These are phyloP conservation scores for Drosophila quinaria DNA, from an alignment of 2,888 invertebrate species.

Conservation along the genomic window DNA sequence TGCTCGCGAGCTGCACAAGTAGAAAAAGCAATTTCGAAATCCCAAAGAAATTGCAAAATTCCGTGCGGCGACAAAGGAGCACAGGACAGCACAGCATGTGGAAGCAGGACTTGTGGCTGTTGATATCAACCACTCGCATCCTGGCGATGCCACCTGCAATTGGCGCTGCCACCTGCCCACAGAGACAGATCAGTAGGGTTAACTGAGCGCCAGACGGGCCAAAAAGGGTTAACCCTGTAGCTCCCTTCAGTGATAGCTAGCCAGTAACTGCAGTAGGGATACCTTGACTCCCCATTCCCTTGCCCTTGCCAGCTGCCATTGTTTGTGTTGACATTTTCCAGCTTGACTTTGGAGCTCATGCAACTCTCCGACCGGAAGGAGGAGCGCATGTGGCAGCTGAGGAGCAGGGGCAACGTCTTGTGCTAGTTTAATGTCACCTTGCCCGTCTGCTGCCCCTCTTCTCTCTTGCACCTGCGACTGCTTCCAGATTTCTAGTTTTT, in stretches of 20 bases:
- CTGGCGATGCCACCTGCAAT: slow-evolving; percentile 56
- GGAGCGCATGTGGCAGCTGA: slow-evolving; percentile 39
- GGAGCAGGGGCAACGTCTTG: slow-evolving; percentile 7
- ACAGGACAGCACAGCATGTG: not conserved
- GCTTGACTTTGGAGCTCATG: slow-evolving; percentile 60
- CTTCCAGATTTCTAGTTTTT: slow-evolving; percentile 39
- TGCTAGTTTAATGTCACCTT: slow-evolving; percentile 56
- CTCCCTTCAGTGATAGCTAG: not conserved
- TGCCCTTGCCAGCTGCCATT: slow-evolving; percentile 37
- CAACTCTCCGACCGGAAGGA: slow-evolving; percentile 12
- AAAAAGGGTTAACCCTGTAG: slow-evolving; percentile 63
- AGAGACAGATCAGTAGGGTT: slow-evolving; percentile 63
- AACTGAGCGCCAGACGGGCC: slow-evolving; percentile 65
- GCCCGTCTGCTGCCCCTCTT: slow-evolving; percentile 1
- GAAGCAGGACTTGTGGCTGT: slow-evolving; percentile 42
- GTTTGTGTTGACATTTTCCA: slow-evolving; percentile 80
- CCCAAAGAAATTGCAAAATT: slow-evolving; percentile 82
- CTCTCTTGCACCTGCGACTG: slow-evolving; percentile 14
- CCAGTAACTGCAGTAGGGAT: not conserved
- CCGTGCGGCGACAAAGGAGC: slow-evolving; percentile 69
- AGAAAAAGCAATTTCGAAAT: slow-evolving; percentile 83
- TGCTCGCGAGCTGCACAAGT: slow-evolving; percentile 66
- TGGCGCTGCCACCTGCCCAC: slow-evolving; percentile 30
- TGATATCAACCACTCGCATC: slow-evolving; percentile 52
- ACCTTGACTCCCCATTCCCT: not conserved